Conservation (phyloP, 2,888 invertebrate species). For the Temnothorax rugatulus region DNA sequence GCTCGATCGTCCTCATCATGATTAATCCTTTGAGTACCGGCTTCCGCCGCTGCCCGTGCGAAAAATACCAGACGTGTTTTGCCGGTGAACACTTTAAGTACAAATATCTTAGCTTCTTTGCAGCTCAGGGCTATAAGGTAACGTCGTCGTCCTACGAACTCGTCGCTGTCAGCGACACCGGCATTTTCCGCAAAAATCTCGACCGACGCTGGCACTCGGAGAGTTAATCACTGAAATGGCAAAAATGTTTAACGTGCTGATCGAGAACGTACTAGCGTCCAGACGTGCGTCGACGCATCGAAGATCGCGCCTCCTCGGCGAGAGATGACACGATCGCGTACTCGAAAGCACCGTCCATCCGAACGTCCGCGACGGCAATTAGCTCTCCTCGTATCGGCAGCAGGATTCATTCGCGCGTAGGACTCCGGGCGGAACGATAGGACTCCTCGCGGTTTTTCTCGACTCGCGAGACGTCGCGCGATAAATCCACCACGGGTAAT, state of each 20-base stretch:
- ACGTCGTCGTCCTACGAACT: not conserved
- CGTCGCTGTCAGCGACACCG: slow-evolving; percentile 1
- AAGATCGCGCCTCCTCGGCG: not conserved
- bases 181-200: slow-evolving; percentile 38
- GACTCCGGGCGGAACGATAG: not conserved
- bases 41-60: not conserved
- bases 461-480: slow-evolving; percentile 20
- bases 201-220: not conserved
- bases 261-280: slow-evolving; percentile 1
- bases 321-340: not conserved
- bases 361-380: slow-evolving; percentile 21
- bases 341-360: not conserved
- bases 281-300: not conserved
- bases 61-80: slow-evolving; percentile 41
- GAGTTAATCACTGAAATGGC: slow-evolving; percentile 12
- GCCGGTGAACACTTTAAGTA: slow-evolving; percentile 30
- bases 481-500: slow-evolving; percentile 38
- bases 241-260: slow-evolving; percentile 7
- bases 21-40: slow-evolving; percentile 44
- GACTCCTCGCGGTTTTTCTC: not conserved
- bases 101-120: slow-evolving; percentile 44
- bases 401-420: not conserved
- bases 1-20: slow-evolving; percentile 25
- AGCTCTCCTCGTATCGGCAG: not conserved
- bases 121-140: slow-evolving; percentile 22